phyloP scores from a whole-genome alignment of 2,797 vertebrate species.

The Poeciliopsis gracilis region DNA sequence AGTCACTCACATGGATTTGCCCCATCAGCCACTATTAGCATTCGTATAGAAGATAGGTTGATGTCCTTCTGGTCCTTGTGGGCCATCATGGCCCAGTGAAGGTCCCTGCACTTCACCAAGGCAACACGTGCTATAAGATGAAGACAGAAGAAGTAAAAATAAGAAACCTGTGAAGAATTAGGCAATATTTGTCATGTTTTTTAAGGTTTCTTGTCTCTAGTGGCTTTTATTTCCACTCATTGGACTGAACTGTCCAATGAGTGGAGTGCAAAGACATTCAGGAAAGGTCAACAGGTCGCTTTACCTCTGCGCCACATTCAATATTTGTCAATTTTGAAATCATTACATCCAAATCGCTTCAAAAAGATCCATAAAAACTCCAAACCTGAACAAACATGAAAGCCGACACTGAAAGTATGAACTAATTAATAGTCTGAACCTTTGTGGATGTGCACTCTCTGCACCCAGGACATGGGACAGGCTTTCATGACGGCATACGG shows the following conservation, averaged over 20 bases:
- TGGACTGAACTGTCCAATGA: too few species aligned
- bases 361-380: neutral
- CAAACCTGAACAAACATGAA: neutral
- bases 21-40: constrained; percentile 98
- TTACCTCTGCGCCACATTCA: too few species aligned
- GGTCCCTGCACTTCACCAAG: constrained; percentile 96
- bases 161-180: neutral
- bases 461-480: constrained; percentile 97
- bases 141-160: neutral
- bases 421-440: constrained; percentile 72
- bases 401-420: neutral
- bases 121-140: constrained; percentile 87
- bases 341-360: neutral
- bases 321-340: neutral
- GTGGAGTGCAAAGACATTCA: too few species aligned
- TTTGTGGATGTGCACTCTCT: constrained; percentile 96
- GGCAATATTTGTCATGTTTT: too few species aligned
- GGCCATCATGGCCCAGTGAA: constrained; percentile 99
- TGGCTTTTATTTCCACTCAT: too few species aligned
- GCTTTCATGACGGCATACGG: constrained; percentile 99
- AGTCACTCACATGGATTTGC: constrained; percentile 95
- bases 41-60: constrained; percentile 92
- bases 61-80: constrained; percentile 95
- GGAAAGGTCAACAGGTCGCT: too few species aligned
- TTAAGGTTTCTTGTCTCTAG: too few species aligned